Conservation (phyloP, 2,113 vertebrate genomes). For the Bubo blakistoni region DNA sequence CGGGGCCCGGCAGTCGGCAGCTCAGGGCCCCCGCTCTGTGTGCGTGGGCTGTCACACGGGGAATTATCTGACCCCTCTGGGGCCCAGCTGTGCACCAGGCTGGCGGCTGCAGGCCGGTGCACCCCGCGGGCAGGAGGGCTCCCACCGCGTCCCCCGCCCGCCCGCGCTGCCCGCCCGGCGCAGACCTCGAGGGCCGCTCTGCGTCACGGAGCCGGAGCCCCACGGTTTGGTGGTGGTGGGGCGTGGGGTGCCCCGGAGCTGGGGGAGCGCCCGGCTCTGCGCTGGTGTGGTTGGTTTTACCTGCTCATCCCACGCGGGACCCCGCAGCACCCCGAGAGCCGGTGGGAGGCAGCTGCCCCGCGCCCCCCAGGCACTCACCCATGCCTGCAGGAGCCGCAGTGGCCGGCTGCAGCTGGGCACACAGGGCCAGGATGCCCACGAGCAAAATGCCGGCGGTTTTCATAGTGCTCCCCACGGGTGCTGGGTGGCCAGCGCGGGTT, state of each 20-base stretch:
- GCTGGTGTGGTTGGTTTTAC: neutral
- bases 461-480: neutral
- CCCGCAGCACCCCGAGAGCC: accelerated
- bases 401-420: neutral
- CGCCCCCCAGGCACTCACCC: neutral
- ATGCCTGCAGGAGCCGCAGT: accelerated
- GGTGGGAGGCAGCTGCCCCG: neutral
- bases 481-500: accelerated
- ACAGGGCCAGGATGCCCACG: neutral
- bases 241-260: neutral
- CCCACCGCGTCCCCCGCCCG: neutral
- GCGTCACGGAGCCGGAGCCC: accelerated
- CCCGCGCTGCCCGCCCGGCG: accelerated
- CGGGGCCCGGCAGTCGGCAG: accelerated
- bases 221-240: accelerated
- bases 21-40: accelerated
- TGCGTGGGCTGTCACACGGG: accelerated
- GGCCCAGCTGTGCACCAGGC: neutral
- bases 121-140: accelerated
- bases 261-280: neutral
- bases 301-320: accelerated
- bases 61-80: neutral
- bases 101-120: neutral
- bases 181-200: accelerated
- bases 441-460: neutral